phyloP scores from a whole-genome alignment of 2,888 invertebrate genomes.

The Epiperipatus broadwayi region DNA sequence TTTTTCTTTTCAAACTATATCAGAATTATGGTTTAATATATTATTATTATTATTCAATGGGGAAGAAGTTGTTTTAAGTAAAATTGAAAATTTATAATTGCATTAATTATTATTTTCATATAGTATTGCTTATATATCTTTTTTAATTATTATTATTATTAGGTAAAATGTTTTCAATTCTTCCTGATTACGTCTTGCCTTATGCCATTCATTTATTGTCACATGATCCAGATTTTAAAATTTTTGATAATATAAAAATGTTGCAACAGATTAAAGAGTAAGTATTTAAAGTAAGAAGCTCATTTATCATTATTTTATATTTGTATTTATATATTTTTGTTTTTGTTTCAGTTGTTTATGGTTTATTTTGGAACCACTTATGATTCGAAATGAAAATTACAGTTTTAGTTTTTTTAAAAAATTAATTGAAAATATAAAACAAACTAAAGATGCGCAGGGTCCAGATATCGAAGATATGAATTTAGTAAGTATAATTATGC shows the following conservation, averaged over 20 bases:
- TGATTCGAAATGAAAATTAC: conserved; percentile 78
- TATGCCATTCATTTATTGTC: conserved; percentile 88
- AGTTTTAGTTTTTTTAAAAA: conserved; percentile 87
- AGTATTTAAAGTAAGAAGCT: conserved; percentile 19
- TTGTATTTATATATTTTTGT: conserved; percentile 9
- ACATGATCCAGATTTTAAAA: conserved; percentile 67
- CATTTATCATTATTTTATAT: too few relatives aligned
- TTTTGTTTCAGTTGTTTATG: conserved; percentile 49
- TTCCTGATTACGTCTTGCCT: conserved; percentile 92
- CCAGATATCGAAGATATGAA: conserved; percentile 64
- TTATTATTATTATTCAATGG: too few relatives aligned
- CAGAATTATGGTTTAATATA: too few relatives aligned
- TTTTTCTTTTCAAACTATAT: too few relatives aligned
- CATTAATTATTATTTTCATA: background rate
- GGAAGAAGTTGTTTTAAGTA: too few relatives aligned
- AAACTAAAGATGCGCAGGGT: conserved; percentile 67
- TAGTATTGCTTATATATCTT: too few relatives aligned
- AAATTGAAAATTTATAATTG: too few relatives aligned
- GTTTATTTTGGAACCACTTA: conserved; percentile 82
- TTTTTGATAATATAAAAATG: conserved; percentile 53
- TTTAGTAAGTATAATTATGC: conserved; percentile 46
- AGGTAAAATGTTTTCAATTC: conserved; percentile 30
- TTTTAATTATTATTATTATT: conserved; percentile 11
- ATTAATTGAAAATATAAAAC: conserved; percentile 80
- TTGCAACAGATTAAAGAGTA: conserved; percentile 44